A percentile compares a stretch with the other conserved stretches of the same genome.
phyloP scores from a whole-genome alignment of 1,140 invertebrate species.

The Stegodyphus dumicola region DNA sequence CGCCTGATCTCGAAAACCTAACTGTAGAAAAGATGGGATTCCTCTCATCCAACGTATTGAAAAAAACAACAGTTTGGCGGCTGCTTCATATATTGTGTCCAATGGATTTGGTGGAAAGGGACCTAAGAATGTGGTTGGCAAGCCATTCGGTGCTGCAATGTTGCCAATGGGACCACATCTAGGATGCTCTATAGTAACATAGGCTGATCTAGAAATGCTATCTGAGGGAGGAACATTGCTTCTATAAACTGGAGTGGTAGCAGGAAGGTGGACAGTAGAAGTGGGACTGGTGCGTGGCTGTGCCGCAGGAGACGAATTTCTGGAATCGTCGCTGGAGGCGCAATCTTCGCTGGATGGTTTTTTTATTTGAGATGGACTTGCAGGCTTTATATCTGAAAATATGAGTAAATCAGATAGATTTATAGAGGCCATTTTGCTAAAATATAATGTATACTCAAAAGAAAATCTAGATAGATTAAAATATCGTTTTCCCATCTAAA shows the following conservation, averaged over 20 bases:
- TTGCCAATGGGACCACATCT: constrained; percentile 2
- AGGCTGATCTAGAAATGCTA: neutral
- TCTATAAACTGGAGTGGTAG: neutral
- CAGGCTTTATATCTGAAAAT: constrained; percentile 18
- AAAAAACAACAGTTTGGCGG: constrained; percentile 81
- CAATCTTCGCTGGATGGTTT: constrained; percentile 12
- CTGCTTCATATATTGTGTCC: constrained; percentile 76
- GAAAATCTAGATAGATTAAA: neutral
- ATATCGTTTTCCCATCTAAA: neutral
- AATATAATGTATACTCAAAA: neutral
- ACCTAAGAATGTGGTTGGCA: neutral
- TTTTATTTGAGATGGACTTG: constrained; percentile 11
- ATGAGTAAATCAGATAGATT: neutral
- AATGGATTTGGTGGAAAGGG: constrained; percentile 69
- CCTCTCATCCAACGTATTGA: constrained; percentile 82
- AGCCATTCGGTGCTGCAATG: no score
- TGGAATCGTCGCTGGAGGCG: constrained; percentile 26
- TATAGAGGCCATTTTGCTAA: neutral
- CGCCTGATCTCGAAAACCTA: constrained; percentile 79
- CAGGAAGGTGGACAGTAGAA: constrained; percentile 28
- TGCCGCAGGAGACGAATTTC: constrained; percentile 19
- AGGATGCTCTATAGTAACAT: constrained; percentile 15
- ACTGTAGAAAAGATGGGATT: constrained; percentile 79
- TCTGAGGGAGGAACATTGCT: neutral
- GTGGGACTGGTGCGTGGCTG: constrained; percentile 32